phyloP scores from a whole-genome alignment of 2,797 vertebrate genomes.

The Acanthornis magna region DNA sequence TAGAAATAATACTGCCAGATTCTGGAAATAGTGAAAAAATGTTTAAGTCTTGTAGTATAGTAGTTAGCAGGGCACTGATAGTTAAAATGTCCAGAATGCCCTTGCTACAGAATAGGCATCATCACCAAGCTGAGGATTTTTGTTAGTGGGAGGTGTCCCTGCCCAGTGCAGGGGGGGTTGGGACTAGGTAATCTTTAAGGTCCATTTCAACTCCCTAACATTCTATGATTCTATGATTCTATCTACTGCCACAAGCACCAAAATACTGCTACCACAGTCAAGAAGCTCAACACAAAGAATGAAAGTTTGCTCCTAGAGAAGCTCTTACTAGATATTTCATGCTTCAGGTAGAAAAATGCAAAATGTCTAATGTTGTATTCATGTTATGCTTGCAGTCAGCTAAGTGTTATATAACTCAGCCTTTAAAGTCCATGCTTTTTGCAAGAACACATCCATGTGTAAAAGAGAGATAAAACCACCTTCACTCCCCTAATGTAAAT shows the following conservation, averaged over 20 bases:
- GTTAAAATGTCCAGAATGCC: background rate
- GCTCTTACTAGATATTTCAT: background rate
- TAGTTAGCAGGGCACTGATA: background rate
- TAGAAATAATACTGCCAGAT: background rate
- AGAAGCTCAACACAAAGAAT: background rate
- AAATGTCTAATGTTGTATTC: background rate
- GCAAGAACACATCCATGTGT: background rate
- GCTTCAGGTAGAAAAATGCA: background rate
- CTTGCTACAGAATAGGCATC: background rate
- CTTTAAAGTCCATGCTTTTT: background rate
- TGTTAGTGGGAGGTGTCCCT: background rate
- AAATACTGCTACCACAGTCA: background rate
- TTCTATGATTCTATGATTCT: background rate
- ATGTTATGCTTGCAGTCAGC: background rate
- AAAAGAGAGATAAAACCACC: fast-evolving
- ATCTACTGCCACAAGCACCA: background rate
- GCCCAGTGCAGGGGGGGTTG: fast-evolving
- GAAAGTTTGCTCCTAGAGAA: background rate
- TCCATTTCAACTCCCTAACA: background rate
- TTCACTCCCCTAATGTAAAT: background rate
- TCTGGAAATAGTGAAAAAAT: background rate
- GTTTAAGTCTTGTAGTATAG: background rate
- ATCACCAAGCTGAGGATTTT: background rate
- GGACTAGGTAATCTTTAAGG: background rate
- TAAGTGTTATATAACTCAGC: background rate